phyloP scores from a whole-genome alignment of 2,113 vertebrate species.

The Sminthopsis crassicaudata region DNA sequence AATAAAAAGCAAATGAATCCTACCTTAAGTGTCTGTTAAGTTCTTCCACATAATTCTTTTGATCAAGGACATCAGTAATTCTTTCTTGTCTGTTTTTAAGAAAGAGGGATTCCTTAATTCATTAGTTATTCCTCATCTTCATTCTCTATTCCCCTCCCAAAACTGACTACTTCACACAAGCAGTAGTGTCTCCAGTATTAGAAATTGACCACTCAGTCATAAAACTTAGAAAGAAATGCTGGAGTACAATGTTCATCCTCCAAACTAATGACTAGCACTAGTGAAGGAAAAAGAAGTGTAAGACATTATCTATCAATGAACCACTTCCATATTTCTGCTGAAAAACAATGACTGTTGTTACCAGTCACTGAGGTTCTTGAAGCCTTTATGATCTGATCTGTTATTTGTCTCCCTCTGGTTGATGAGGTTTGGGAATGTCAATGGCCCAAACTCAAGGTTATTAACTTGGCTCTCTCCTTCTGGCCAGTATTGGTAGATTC shows the following conservation, averaged over 20 bases:
- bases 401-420: neutral
- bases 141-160: neutral
- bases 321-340: neutral
- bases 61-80: slow-evolving; percentile 96
- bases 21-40: slow-evolving; percentile 95
- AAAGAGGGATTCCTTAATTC: slow-evolving; percentile 21
- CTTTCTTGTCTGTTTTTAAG: slow-evolving; percentile 87
- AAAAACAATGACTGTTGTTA: neutral
- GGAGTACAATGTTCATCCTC: neutral
- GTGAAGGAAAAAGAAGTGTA: neutral
- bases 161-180: neutral
- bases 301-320: neutral
- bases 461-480: neutral
- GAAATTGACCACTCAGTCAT: slow-evolving; percentile 33
- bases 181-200: neutral
- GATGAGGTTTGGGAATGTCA: neutral
- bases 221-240: neutral
- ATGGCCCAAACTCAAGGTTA: neutral
- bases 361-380: neutral
- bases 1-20: slow-evolving; percentile 47
- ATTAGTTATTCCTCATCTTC: neutral
- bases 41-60: slow-evolving; percentile 99
- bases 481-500: neutral
- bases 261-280: neutral
- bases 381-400: neutral